Conservation (phyloP, 2,888 invertebrate genomes). For the Osmoderma eremita region DNA sequence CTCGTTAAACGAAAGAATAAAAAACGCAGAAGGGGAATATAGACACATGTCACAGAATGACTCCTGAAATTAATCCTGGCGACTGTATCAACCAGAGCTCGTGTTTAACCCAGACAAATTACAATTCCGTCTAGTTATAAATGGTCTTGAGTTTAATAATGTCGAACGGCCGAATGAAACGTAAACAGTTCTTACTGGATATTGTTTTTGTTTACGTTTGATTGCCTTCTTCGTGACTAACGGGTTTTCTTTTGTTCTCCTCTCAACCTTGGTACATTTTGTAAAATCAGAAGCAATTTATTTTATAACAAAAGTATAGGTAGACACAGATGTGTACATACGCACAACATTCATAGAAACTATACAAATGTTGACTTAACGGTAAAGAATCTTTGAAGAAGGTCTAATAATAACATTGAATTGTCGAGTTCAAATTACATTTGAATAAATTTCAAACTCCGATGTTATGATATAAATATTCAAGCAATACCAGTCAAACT, state of each 20-base stretch:
- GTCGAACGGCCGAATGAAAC: slow-evolving; percentile 41
- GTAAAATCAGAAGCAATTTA: too few relatives aligned
- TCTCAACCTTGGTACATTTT: not conserved
- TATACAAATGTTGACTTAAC: too few relatives aligned
- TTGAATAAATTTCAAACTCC: too few relatives aligned
- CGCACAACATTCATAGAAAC: too few relatives aligned
- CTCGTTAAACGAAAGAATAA: slow-evolving; percentile 24
- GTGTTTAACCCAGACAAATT: slow-evolving; percentile 40
- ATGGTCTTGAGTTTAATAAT: slow-evolving; percentile 40
- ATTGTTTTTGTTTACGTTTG: slow-evolving; percentile 10
- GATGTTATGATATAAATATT: too few relatives aligned
- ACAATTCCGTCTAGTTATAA: slow-evolving; percentile 37
- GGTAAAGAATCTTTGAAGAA: too few relatives aligned
- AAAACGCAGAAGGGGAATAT: slow-evolving; percentile 21
- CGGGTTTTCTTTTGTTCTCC: not conserved
- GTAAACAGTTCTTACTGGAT: slow-evolving; percentile 39
- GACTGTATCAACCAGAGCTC: slow-evolving; percentile 35
- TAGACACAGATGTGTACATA: too few relatives aligned
- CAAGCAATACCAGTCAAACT: too few relatives aligned
- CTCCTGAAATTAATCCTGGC: slow-evolving; percentile 38
- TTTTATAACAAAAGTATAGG: too few relatives aligned
- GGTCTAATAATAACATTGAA: too few relatives aligned
- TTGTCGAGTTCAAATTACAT: too few relatives aligned
- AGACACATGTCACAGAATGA: slow-evolving; percentile 25
- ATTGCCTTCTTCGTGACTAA: slow-evolving; percentile 9